phyloP scores from a whole-genome alignment of 1,140 invertebrate species.

The Cydia strobilella region DNA sequence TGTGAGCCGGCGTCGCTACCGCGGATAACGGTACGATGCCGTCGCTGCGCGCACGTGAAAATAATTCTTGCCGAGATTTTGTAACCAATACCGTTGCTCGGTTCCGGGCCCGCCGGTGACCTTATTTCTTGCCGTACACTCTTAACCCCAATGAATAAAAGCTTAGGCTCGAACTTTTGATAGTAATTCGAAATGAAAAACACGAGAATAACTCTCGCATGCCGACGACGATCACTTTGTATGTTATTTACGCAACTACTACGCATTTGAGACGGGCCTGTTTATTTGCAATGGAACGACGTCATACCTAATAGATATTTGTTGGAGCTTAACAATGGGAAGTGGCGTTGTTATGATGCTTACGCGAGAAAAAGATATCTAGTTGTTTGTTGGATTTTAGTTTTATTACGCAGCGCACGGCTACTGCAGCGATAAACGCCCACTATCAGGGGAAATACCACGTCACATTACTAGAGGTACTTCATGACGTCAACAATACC shows the following conservation, averaged over 20 bases:
- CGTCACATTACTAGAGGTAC: slow-evolving; percentile 8
- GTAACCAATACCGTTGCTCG: slow-evolving; percentile 77
- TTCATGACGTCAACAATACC: not conserved
- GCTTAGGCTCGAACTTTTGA: not conserved
- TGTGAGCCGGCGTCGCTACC: slow-evolving; percentile 43
- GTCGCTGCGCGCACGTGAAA: slow-evolving; percentile 73
- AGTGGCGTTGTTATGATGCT: not conserved
- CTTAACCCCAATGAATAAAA: slow-evolving; percentile 46
- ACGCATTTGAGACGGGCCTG: not conserved
- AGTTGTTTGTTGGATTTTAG: not conserved
- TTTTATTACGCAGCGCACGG: slow-evolving; percentile 5
- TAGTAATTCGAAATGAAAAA: slow-evolving; percentile 8
- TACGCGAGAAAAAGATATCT: not conserved
- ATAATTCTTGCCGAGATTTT: slow-evolving; percentile 80
- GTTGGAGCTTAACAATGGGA: not conserved
- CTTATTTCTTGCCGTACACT: slow-evolving; percentile 72
- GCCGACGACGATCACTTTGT: not conserved
- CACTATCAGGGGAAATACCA: slow-evolving; percentile 24
- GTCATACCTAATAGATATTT: slow-evolving; percentile 2
- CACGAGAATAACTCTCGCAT: slow-evolving; percentile 1
- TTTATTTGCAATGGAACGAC: slow-evolving; percentile 12
- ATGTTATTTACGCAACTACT: not conserved
- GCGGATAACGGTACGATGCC: slow-evolving; percentile 63
- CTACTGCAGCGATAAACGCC: slow-evolving; percentile 1
- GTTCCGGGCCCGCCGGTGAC: slow-evolving; percentile 75